Evolutionary conservation across 1,140 invertebrate species (phyloP), one percentile per base, ranked within the genome.

Genomic region (Monomorium pharaonis): DNA sequence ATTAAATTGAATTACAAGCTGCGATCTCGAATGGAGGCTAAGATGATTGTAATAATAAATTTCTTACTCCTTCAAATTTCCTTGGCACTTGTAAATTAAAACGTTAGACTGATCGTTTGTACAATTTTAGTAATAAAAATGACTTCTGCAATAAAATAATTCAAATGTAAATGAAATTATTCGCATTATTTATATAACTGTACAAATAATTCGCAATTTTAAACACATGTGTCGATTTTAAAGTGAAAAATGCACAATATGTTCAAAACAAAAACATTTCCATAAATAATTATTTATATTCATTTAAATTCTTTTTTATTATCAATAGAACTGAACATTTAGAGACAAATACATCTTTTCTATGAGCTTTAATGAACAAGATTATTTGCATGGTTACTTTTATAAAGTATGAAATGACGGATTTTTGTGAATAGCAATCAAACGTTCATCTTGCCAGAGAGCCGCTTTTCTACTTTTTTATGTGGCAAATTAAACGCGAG

Each of bases 1-100:
- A 74, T 74, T 83, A 72, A 83, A 83, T 81, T 81, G 65, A 42
- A 81, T 72, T 74, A 62, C 18, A 65, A 72, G 33, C 27, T 56
- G 37, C n/a, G 58, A 87, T 86, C 74, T 54, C 51, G 69, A 74
- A 42, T 49, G 21, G 63, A 44, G 56, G 65, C 72, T 24, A 58
- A 70, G 30, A 21, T 47, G 33, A 76, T 51, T 84, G 83, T 72
- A 80, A 87, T 84, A 87, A 84, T 88, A 87, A 84, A 83, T 74
- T 74, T 74, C 67, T 60, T 74, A 14, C n/a, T 56, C 63, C 70
- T 33, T 24, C 12, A 70, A 72, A n/a, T n/a, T n/a, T 72, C 10
- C 12, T 10, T 51, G 30, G 12, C 30, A 7, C 12, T 81, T 21
- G 49, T 7, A 72, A 72, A 72, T 74, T 58, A 10, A 81, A 81